Evolutionary conservation across 1,140 invertebrate genomes (phyloP).

Genomic region (Caerostris darwini): DNA sequence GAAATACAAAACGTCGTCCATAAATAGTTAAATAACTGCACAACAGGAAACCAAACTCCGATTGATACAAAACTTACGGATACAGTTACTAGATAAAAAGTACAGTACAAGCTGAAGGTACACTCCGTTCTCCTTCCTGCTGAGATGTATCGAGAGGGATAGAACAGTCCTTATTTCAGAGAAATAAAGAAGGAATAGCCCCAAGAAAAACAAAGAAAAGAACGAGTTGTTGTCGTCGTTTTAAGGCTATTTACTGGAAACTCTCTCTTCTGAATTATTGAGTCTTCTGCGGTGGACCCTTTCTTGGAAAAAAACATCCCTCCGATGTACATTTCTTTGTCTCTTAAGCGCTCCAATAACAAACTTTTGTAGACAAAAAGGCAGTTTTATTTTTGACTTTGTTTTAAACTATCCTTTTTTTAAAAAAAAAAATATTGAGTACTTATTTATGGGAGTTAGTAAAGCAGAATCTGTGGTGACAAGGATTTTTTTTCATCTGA

Average conservation of each 20-base stretch:
- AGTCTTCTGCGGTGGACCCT: not conserved
- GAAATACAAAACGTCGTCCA: too few species aligned
- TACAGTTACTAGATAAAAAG: not conserved
- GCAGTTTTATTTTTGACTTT: not conserved
- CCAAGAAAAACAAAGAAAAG: not conserved
- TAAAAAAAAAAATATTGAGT: not conserved
- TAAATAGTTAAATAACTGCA: not conserved
- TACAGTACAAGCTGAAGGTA: not conserved
- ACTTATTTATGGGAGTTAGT: not conserved
- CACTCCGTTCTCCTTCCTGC: not conserved
- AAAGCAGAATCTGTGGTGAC: too few species aligned
- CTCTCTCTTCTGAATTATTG: not conserved
- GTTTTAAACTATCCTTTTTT: not conserved
- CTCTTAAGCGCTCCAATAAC: not conserved
- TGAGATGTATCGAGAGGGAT: not conserved
- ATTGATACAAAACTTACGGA: not conserved
- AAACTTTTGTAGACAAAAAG: not conserved
- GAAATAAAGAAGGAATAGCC: not conserved
- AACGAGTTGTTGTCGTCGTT: slow-evolving; percentile 8
- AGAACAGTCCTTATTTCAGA: not conserved
- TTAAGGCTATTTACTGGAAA: slow-evolving; percentile 14
- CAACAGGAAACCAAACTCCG: not conserved
- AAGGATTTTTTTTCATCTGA: too few species aligned
- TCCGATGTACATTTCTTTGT: not conserved
- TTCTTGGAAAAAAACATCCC: not conserved